These are phyloP conservation scores for Drosophila murphyi DNA, from an alignment of 1,140 invertebrate genomes.

Conservation along the genomic window DNA sequence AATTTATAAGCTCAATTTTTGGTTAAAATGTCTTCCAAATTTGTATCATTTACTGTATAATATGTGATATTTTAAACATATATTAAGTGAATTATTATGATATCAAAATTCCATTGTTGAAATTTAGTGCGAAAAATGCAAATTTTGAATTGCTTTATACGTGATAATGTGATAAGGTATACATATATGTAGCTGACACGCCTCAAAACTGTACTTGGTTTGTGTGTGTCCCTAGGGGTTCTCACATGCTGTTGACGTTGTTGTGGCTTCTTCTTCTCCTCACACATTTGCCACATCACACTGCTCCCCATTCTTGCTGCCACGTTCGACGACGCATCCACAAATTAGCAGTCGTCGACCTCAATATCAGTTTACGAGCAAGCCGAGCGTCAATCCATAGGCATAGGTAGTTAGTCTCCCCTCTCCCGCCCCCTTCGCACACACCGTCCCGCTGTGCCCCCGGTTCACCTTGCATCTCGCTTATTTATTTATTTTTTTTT, in stretches of 20 bases:
- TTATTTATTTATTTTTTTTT: constrained; percentile 20
- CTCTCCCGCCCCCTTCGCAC: neutral
- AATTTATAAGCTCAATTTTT: no score
- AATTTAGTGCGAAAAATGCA: no score
- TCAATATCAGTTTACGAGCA: constrained; percentile 80
- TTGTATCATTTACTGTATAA: no score
- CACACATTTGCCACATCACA: constrained; percentile 7
- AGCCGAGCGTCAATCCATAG: constrained; percentile 30
- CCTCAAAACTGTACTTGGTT: constrained; percentile 68
- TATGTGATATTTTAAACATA: no score
- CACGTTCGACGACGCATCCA: constrained; percentile 55
- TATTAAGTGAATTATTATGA: no score
- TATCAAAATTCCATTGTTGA: no score
- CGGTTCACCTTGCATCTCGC: neutral
- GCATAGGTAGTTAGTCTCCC: constrained; percentile 35
- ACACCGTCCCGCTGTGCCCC: no score
- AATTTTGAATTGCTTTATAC: no score
- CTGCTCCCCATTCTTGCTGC: constrained; percentile 23
- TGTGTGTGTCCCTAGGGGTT: constrained; percentile 19
- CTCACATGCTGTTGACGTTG: constrained; percentile 40
- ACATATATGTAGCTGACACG: constrained; percentile 40
- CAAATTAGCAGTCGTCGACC: constrained; percentile 82
- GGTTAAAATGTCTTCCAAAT: no score
- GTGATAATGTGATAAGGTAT: neutral
- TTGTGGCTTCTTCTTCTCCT: constrained; percentile 40